Evolutionary conservation across 2,888 invertebrate genomes (phyloP).

Genomic region (Altica lythri): DNA sequence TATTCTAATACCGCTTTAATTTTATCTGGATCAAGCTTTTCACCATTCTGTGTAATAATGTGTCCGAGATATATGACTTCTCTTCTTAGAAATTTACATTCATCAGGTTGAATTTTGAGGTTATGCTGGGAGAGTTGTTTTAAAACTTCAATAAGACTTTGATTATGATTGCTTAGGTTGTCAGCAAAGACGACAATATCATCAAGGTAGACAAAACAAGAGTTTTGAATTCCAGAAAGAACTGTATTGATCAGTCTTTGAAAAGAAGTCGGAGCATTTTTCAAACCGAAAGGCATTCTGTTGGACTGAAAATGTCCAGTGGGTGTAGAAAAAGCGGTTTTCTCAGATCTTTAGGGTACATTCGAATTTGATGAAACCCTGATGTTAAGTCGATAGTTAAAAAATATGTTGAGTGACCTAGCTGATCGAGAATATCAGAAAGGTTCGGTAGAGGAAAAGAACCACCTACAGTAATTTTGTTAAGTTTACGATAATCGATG

Average conservation of each 20-base stretch:
- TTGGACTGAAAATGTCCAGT: conserved; percentile 19
- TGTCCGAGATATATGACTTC: conserved; percentile 35
- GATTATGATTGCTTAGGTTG: conserved; percentile 24
- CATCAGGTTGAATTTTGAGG: conserved; percentile 29
- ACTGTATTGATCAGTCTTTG: conserved; percentile 27
- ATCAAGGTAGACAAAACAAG: conserved; percentile 27
- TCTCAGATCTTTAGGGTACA: conserved; percentile 3
- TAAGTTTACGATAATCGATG: conserved; percentile 17
- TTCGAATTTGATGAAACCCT: conserved; percentile 19
- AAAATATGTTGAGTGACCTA: conserved; percentile 17
- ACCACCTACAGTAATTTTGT: conserved; percentile 7
- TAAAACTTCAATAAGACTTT: conserved; percentile 24
- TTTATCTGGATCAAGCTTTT: conserved; percentile 32
- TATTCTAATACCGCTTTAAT: conserved; percentile 27
- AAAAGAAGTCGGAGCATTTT: conserved; percentile 26
- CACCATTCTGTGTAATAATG: conserved; percentile 32
- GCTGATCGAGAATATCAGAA: conserved; percentile 10
- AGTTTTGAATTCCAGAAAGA: conserved; percentile 20
- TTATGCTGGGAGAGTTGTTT: conserved; percentile 22
- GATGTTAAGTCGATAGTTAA: conserved; percentile 13
- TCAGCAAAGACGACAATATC: conserved; percentile 26
- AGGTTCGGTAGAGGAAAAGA: conserved; percentile 12
- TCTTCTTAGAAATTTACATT: conserved; percentile 34
- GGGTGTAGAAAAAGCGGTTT: conserved; percentile 17
- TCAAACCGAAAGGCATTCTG: conserved; percentile 29